These are phyloP conservation scores for Hydrochoerus hydrochaeris DNA, from an alignment of 2,113 vertebrate genomes.

Conservation along the genomic window DNA sequence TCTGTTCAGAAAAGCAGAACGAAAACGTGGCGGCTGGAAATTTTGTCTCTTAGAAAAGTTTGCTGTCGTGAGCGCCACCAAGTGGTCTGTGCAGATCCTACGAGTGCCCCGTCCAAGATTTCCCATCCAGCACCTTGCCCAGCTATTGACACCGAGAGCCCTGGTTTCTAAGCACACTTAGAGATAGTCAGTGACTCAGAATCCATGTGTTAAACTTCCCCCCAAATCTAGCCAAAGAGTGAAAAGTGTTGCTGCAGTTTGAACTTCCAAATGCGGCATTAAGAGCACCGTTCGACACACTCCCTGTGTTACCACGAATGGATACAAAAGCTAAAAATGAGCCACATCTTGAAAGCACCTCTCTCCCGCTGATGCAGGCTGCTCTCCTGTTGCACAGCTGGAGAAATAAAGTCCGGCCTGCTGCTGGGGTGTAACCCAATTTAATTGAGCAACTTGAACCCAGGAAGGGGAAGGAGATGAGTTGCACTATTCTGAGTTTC, in stretches of 20 bases:
- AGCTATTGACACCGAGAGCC: fast-evolving
- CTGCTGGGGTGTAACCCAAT: neutral
- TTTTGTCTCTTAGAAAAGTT: neutral
- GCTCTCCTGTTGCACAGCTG: too few species aligned
- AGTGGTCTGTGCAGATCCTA: neutral
- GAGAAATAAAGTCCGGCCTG: neutral
- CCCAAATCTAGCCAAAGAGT: neutral
- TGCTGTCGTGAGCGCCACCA: constrained; percentile 55
- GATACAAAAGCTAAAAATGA: neutral
- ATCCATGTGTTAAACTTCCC: neutral
- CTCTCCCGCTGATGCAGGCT: neutral
- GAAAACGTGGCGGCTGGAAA: constrained; percentile 53
- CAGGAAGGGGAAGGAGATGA: neutral
- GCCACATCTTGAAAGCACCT: neutral
- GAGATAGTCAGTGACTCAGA: neutral
- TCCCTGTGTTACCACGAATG: neutral
- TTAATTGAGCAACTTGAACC: neutral
- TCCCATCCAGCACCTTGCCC: neutral
- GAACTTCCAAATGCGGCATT: neutral
- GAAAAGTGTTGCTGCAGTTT: neutral
- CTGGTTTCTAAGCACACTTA: neutral
- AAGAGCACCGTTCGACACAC: too few species aligned
- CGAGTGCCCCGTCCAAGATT: neutral
- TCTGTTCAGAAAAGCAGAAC: constrained; percentile 58
- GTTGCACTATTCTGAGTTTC: neutral